These are phyloP conservation scores for Ectropis grisescens DNA, from an alignment of 1,140 invertebrate genomes.

Conservation along the genomic window DNA sequence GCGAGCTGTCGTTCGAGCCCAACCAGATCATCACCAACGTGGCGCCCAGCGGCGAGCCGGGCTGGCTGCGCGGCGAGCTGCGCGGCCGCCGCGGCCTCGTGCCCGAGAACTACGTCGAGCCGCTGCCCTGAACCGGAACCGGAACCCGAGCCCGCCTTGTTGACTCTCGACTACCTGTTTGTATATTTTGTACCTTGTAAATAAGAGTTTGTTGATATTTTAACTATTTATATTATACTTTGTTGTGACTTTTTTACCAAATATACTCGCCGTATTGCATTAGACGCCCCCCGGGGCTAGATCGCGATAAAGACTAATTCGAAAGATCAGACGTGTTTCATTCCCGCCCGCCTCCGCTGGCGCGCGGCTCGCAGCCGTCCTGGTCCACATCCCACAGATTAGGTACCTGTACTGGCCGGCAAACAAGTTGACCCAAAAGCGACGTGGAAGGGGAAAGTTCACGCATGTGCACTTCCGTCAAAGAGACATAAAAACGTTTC, in stretches of 20 bases:
- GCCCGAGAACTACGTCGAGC: slow-evolving; percentile 97
- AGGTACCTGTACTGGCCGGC: too few relatives aligned
- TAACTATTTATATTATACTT: slow-evolving; percentile 60
- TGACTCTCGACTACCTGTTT: slow-evolving; percentile 47
- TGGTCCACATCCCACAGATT: too few relatives aligned
- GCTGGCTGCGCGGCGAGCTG: slow-evolving; percentile 95
- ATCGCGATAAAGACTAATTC: slow-evolving; percentile 4
- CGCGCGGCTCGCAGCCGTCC: slow-evolving; percentile 83
- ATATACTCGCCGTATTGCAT: slow-evolving; percentile 43
- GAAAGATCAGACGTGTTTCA: slow-evolving; percentile 1
- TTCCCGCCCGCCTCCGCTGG: slow-evolving; percentile 78
- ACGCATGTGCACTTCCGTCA: too few relatives aligned
- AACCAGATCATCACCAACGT: slow-evolving; percentile 98
- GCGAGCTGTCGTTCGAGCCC: slow-evolving; percentile 97
- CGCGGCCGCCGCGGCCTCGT: slow-evolving; percentile 95
- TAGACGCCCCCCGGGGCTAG: slow-evolving; percentile 1
- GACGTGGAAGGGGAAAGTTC: too few relatives aligned
- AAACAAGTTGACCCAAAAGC: too few relatives aligned
- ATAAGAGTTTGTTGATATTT: slow-evolving; percentile 64
- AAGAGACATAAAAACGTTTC: too few relatives aligned
- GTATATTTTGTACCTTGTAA: slow-evolving; percentile 63
- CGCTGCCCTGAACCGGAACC: slow-evolving; percentile 73
- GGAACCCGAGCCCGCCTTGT: slow-evolving; percentile 30
- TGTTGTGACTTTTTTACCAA: slow-evolving; percentile 67
- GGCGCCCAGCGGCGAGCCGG: slow-evolving; percentile 90